Conservation (phyloP, 1,140 invertebrate genomes). For the Drosophila sp. region DNA sequence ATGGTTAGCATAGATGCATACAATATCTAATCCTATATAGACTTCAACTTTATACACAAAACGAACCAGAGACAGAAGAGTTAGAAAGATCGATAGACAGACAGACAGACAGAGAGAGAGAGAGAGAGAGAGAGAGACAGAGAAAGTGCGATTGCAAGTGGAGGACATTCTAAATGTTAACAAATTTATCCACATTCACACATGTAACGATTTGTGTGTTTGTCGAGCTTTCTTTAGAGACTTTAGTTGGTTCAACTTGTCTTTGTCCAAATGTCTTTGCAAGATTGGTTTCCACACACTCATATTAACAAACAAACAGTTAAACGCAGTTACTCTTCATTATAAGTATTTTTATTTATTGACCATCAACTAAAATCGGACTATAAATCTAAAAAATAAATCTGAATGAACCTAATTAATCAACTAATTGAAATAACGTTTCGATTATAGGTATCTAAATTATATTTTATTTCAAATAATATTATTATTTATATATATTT, state of each 20-base stretch:
- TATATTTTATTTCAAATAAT: constrained; percentile 28
- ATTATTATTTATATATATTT: constrained; percentile 49
- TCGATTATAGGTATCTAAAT: constrained; percentile 26
- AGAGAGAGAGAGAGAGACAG: neutral
- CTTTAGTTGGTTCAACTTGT: constrained; percentile 19
- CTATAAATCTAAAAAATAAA: constrained; percentile 14
- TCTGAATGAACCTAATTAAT: constrained; percentile 16
- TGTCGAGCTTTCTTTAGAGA: neutral
- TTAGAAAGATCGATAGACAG: neutral
- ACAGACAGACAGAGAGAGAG: neutral
- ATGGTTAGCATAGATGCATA: constrained; percentile 29
- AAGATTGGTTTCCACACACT: constrained; percentile 21
- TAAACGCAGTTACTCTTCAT: constrained; percentile 27
- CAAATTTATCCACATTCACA: constrained; percentile 11
- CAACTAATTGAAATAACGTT: constrained; percentile 33
- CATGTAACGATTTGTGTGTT: neutral
- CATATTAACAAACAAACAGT: constrained; percentile 10
- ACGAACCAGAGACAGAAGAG: neutral
- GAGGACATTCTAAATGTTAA: constrained; percentile 24
- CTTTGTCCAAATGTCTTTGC: neutral
- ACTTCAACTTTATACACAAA: neutral
- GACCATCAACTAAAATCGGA: constrained; percentile 21
- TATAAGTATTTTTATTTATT: constrained; percentile 31
- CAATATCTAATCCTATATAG: constrained; percentile 18
- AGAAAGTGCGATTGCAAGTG: neutral